Evolutionary conservation across 2,113 vertebrate species (phyloP).

Genomic region (Camelus bactrianus): DNA sequence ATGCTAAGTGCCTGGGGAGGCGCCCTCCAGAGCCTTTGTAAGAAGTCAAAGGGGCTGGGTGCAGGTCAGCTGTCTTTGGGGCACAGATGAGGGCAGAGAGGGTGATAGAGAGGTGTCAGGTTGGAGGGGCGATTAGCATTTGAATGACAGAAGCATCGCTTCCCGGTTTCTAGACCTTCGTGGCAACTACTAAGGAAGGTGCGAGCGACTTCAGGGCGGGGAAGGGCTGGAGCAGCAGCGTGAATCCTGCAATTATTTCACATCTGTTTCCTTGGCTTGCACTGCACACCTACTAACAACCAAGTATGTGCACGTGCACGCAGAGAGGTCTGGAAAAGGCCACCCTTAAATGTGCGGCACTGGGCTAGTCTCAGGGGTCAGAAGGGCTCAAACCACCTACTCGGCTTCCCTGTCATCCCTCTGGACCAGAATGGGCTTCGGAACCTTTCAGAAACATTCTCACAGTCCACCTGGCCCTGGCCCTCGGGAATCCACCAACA

Average conservation of each 20-base stretch:
- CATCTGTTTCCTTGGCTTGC: background rate
- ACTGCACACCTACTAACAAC: background rate
- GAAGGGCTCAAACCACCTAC: background rate
- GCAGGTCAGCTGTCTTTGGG: background rate
- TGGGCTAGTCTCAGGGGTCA: background rate
- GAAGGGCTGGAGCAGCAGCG: background rate
- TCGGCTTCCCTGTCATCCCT: background rate
- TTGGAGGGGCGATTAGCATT: conserved; percentile 1
- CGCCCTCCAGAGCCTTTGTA: conserved; percentile 28
- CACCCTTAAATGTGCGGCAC: background rate
- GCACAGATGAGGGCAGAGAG: background rate
- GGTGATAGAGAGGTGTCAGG: background rate
- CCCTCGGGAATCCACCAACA: background rate
- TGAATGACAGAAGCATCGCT: background rate
- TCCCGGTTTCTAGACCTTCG: background rate
- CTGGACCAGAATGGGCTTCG: background rate
- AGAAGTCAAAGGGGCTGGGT: background rate
- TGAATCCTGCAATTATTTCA: background rate
- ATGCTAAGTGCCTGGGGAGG: conserved; percentile 47
- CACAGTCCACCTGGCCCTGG: background rate
- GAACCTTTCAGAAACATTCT: background rate
- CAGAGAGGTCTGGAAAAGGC: background rate
- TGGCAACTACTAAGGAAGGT: background rate
- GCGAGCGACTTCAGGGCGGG: background rate
- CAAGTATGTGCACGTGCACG: background rate